Base-by-base conservation (phyloP, 2,888 invertebrate genomes). In the Trichacis sp. region DNA sequence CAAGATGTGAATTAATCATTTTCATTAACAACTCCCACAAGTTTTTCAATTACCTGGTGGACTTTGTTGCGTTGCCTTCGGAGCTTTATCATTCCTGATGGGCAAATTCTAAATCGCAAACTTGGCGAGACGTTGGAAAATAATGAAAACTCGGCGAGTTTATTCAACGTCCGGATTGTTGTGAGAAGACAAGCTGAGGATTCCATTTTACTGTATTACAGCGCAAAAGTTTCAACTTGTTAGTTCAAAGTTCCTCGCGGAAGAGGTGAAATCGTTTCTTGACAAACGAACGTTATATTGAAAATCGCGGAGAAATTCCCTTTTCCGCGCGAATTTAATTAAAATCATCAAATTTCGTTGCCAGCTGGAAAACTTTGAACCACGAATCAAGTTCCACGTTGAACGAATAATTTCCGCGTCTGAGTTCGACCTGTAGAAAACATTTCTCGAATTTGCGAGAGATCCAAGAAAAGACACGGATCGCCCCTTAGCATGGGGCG, bases 1-100 rank as follows among this genome's bases (percentile, higher is more conserved):
- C 75, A 83, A 82, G 82, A 84, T 83, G 83, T 80, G 83, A 84
- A 84, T 83, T 83, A 84, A 83, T 78, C 78, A 82, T 83, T 81
- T 84, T 84, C 78, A 14, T 52, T 15, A 52, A 42, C 73, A 73
- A 74, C 77, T 77, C 78, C 80, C 77, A 78, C 77, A 83, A 84
- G 80, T 84, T 84, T 84, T 83, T 82, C 81, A 80, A 83, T 83
- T 83, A 83, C 11, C 78, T 77, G 54, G 77, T 78, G 78, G 76
- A 82, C 82, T 68, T 68, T 83, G 80, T 83, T 83, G 20, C n/a
- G 15, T 14, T 15, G 52, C 62, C 42, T 48, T 42, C 49, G 56
- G 47, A 47, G 61, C 65, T 66, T 64, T 61, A 68, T 68, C 64
- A 68, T 68, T 62, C 54, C 57, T 59, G 59, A 62, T 57, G 56